Evolutionary conservation across 2,888 invertebrate genomes (phyloP).

Genomic region (Linyphia triangularis): DNA sequence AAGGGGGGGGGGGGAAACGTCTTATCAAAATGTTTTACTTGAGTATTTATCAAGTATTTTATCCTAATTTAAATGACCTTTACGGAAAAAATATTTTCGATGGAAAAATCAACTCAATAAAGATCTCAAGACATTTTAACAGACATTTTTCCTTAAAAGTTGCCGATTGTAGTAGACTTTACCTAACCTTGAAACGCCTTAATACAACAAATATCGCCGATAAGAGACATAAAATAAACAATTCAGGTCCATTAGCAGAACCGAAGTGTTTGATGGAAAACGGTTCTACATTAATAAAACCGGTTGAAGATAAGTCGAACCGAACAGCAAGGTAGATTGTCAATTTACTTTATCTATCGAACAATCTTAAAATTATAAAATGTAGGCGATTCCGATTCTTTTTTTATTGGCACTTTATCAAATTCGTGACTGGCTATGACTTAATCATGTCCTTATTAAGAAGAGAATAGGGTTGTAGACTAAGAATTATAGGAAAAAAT

Average conservation of each 20-base stretch:
- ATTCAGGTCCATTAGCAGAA: background rate
- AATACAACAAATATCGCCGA: background rate
- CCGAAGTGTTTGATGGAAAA: background rate
- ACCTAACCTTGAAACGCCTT: constrained; percentile 25
- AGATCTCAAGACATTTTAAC: too few relatives aligned
- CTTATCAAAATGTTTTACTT: too few relatives aligned
- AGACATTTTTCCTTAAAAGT: background rate
- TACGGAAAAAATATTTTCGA: too few relatives aligned
- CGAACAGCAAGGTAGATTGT: background rate
- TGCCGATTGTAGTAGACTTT: background rate
- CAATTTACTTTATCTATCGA: background rate
- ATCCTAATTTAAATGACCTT: too few relatives aligned
- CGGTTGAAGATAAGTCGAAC: background rate
- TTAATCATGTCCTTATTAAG: background rate
- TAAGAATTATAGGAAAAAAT: background rate
- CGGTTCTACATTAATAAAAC: background rate
- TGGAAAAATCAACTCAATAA: too few relatives aligned
- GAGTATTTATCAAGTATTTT: too few relatives aligned
- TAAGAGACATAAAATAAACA: constrained; percentile 18
- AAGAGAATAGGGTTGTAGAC: background rate
- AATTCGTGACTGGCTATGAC: background rate
- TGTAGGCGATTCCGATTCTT: background rate
- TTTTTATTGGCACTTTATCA: background rate
- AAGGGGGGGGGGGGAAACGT: too few relatives aligned
- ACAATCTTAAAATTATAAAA: background rate